These are phyloP conservation scores for Aphelocoma californica DNA, from an alignment of 2,797 vertebrate species.

Conservation along the genomic window DNA sequence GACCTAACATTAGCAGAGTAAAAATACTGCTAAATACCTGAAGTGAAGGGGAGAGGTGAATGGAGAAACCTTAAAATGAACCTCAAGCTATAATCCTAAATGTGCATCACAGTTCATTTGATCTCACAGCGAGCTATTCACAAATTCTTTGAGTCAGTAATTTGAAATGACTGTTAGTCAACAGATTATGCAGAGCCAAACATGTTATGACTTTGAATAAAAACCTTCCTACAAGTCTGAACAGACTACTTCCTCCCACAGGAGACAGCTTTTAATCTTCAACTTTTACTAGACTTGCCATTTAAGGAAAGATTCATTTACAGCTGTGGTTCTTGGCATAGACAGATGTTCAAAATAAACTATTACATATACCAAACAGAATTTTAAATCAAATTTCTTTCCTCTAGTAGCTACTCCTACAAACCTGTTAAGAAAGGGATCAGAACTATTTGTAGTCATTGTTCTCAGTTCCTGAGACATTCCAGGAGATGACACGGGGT, in stretches of 20 bases:
- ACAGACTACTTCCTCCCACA: conserved; percentile 69
- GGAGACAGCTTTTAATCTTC: conserved; percentile 67
- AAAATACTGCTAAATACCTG: conserved; percentile 44
- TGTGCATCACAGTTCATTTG: conserved; percentile 27
- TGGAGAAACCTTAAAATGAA: conserved; percentile 53
- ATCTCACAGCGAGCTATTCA: conserved; percentile 48
- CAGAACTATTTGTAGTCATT: conserved; percentile 98
- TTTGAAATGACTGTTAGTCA: conserved; percentile 67
- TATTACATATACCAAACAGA: conserved; percentile 56
- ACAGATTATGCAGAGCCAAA: conserved; percentile 62
- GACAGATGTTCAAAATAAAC: conserved; percentile 68
- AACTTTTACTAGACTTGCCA: conserved; percentile 59
- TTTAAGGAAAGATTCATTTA: conserved; percentile 70
- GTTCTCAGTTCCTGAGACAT: conserved; percentile 95
- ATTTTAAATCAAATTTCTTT: conserved; percentile 21
- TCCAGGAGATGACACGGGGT: conserved; percentile 91
- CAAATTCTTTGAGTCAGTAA: conserved; percentile 59
- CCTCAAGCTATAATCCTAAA: conserved; percentile 18
- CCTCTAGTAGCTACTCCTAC: conserved; percentile 58
- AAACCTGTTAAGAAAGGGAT: conserved; percentile 99
- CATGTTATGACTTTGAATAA: conserved; percentile 55
- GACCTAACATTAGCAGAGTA: background rate
- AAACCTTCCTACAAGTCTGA: conserved; percentile 65
- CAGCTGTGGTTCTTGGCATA: conserved; percentile 64
- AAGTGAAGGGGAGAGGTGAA: background rate